phyloP scores from a whole-genome alignment of 2,888 invertebrate species.

The Malachius bipustulatus region DNA sequence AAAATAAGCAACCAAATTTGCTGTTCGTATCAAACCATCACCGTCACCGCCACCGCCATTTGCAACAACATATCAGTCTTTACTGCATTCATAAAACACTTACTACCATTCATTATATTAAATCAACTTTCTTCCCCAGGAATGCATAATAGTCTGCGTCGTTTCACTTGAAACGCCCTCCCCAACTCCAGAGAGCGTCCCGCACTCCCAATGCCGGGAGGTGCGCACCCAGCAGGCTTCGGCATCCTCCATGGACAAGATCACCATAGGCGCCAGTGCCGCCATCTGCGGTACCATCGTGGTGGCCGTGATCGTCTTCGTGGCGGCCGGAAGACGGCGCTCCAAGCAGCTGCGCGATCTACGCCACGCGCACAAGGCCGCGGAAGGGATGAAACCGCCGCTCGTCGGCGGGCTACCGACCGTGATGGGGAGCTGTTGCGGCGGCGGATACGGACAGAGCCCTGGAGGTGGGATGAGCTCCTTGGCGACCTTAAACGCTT shows the following conservation, averaged over 20 bases:
- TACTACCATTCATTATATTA: not conserved
- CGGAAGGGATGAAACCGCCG: conserved; percentile 45
- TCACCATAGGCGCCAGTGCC: conserved; percentile 86
- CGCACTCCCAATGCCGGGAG: conserved; percentile 78
- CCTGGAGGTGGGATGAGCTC: conserved; percentile 72
- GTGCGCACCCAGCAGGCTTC: conserved; percentile 74
- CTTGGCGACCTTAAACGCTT: conserved; percentile 71
- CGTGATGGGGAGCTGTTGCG: conserved; percentile 72
- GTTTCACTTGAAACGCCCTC: conserved; percentile 80
- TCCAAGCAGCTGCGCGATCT: conserved; percentile 63
- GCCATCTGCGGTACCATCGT: conserved; percentile 88
- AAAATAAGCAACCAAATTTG: too few relatives aligned
- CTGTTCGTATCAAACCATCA: too few relatives aligned
- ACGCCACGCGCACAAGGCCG: conserved; percentile 58
- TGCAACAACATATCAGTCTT: too few relatives aligned
- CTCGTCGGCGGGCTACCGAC: conserved; percentile 60
- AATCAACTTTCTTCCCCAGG: conserved; percentile 41
- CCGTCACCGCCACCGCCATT: too few relatives aligned
- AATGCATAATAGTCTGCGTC: conserved; percentile 88
- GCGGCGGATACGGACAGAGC: conserved; percentile 58
- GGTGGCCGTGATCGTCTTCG: conserved; percentile 79
- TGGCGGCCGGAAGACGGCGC: conserved; percentile 71
- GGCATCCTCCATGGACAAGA: conserved; percentile 86
- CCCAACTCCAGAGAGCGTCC: conserved; percentile 77
- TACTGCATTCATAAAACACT: too few relatives aligned